Conservation (phyloP, 2,113 vertebrate genomes). For the Actenoides lindsayi region DNA sequence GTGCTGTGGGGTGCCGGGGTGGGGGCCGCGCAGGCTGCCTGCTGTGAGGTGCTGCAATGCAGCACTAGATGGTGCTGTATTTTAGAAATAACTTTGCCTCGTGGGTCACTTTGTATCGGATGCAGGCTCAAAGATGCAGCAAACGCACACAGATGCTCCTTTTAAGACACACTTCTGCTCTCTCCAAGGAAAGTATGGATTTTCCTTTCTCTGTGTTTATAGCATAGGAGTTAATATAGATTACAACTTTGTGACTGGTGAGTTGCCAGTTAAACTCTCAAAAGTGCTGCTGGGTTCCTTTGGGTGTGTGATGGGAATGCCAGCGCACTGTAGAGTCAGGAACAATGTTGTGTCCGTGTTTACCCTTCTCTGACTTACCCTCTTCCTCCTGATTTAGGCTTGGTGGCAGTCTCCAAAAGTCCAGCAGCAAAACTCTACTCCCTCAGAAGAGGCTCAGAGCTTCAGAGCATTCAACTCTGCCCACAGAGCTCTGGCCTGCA, state of each 20-base stretch:
- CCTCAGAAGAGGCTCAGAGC: background rate
- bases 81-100: constrained; percentile 51
- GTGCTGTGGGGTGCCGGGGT: background rate
- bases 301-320: background rate
- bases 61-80: constrained; percentile 67
- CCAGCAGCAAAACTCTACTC: background rate
- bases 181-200: background rate
- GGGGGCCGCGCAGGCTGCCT: background rate
- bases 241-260: background rate
- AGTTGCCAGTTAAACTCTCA: background rate
- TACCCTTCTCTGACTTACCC: background rate
- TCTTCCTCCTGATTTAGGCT: background rate
- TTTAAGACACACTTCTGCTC: background rate
- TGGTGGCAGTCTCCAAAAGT: background rate
- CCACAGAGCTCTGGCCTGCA: background rate
- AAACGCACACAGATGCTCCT: background rate
- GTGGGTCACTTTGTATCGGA: background rate
- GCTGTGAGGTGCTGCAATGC: background rate
- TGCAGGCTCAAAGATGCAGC: background rate
- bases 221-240: background rate
- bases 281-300: background rate
- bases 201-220: constrained; percentile 11
- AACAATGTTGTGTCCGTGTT: background rate
- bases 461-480: background rate
- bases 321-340: background rate